These are phyloP conservation scores for Drosophila mauritiana DNA, from an alignment of 1,140 invertebrate species.

Conservation along the genomic window DNA sequence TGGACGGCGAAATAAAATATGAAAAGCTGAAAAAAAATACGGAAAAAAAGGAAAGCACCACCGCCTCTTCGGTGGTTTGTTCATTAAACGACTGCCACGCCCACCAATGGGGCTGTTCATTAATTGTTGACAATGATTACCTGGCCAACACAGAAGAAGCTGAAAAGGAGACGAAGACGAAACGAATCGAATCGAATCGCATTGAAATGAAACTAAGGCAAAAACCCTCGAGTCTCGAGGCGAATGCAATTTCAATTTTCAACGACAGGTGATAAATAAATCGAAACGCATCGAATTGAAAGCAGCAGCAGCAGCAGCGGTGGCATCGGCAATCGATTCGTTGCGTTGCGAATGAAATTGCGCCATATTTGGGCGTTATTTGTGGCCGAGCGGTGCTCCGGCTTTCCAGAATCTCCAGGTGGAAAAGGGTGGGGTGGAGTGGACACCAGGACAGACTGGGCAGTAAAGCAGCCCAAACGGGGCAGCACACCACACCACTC, in stretches of 20 bases:
- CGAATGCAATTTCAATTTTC: constrained; percentile 83
- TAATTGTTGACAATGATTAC: constrained; percentile 83
- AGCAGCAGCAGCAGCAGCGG: constrained; percentile 50
- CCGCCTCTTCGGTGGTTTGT: constrained; percentile 42
- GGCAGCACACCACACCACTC: too few relatives aligned
- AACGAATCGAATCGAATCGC: constrained; percentile 22
- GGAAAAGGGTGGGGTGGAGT: constrained; percentile 8
- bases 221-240: constrained; percentile 30
- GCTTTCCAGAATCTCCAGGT: constrained; percentile 21
- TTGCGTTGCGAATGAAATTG: constrained; percentile 77
- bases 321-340: constrained; percentile 74
- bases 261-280: constrained; percentile 84
- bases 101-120: constrained; percentile 71
- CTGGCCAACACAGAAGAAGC: constrained; percentile 38
- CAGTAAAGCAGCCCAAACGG: constrained; percentile 7
- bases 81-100: constrained; percentile 75
- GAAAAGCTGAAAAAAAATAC: not conserved
- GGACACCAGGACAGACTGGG: constrained; percentile 23
- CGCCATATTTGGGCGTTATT: constrained; percentile 83
- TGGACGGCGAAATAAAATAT: constrained; percentile 3
- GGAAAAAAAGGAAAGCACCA: constrained; percentile 14
- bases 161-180: constrained; percentile 15
- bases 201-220: constrained; percentile 34
- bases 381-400: constrained; percentile 41
- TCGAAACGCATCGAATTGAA: constrained; percentile 80